Evolutionary conservation across 2,113 vertebrate genomes (phyloP), one percentile per base, ranked within the genome.

Genomic region (Halcyon senegalensis): DNA sequence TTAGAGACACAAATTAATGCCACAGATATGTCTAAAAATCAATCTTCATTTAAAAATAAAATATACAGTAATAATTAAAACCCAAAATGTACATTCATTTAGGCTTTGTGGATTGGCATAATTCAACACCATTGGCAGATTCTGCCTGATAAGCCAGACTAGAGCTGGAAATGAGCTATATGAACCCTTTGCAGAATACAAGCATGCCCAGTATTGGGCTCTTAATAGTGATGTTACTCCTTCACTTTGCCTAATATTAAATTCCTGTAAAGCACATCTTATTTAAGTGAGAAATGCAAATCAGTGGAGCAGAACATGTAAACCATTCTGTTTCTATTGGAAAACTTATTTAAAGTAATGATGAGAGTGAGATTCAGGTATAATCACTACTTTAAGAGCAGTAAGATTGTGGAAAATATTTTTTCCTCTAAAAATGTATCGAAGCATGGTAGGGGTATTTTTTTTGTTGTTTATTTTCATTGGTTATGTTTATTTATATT

Each of bases 361-460:
- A 64, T 41, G 31, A 58, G 46, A 50, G 27, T 62, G 35, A 62
- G 24, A 67, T 80, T 79, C 53, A 58, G 18, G 3, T 39, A 43
- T 31, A 59, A 66, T 19, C 8, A n/a, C 28, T 44, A 28, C 24
- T 70, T 62, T 43, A 37, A 33, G n/a, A 23, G 16, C 11, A 74
- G 12, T 1, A 3, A 8, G 1, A 2, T n/a, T 56, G 15, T 30
- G 16, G 41, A 13, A 62, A n/a, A 58, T 1, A 21, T 16, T 88
- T 89, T 86, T 87, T 10, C 13, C 11, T 72, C 19, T 64, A 21
- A 70, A 59, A 63, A 31, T 3, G 15, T 48, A 15, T 31, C 18
- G 79, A 44, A 77, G 8, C 23, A 59, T 10, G 18, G 16, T 53
- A 63, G 81, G 11, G 1, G 1, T 0, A 1, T 10, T 39, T 72